Percentiles rank a stretch among this genome's conserved stretches.
Evolutionary conservation across 30 jellyfish, hydroid and myxozoan genomes (phyloP).

Genomic region (Hydra vulgaris): DNA sequence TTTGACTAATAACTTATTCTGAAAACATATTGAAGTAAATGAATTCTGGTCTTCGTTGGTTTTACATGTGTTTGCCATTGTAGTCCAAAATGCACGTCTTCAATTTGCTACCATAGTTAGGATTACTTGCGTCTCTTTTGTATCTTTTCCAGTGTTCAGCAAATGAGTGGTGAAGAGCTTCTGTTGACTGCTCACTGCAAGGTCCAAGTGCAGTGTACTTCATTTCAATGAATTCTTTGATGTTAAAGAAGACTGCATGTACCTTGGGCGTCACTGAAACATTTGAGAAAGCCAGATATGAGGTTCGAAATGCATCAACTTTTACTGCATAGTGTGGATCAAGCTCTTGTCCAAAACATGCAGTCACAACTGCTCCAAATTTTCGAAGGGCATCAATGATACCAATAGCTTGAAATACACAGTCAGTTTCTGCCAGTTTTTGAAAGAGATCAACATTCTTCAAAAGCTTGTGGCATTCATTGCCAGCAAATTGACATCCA

Average conservation of each 20-base stretch:
- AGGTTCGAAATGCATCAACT: background rate
- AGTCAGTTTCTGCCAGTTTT: background rate
- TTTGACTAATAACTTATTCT: background rate
- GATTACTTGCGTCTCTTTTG: background rate
- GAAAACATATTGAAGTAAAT: too few relatives aligned
- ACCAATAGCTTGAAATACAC: background rate
- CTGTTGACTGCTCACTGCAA: background rate
- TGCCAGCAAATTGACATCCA: background rate
- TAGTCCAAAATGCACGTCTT: background rate
- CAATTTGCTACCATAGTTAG: background rate
- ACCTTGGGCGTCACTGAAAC: background rate
- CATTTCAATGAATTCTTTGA: background rate
- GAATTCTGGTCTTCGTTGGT: background rate
- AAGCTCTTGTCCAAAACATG: background rate
- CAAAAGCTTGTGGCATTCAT: background rate
- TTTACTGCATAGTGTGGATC: background rate
- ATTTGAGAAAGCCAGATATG: background rate
- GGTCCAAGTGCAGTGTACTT: background rate
- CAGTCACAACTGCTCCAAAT: background rate
- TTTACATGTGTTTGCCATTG: background rate
- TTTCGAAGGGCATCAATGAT: background rate
- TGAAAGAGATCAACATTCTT: background rate
- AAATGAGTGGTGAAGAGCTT: background rate
- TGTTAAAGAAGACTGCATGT: background rate
- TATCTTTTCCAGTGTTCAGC: background rate